Percentiles rank a stretch among this genome's conserved stretches.
Evolutionary conservation across 2,797 vertebrate genomes (phyloP).

Genomic region (Luscinia luscinia): DNA sequence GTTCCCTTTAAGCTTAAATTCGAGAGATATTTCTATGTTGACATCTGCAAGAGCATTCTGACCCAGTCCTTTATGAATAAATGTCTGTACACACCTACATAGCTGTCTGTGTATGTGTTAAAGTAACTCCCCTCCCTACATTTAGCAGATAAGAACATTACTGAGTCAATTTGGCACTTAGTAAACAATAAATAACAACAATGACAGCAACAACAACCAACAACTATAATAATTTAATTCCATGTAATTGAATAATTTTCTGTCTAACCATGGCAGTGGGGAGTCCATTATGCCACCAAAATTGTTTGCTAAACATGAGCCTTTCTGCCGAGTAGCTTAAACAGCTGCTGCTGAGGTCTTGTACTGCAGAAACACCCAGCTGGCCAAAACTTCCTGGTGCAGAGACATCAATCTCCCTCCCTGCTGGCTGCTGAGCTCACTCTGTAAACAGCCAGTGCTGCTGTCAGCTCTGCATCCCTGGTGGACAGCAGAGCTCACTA

Average conservation of each 20-base stretch:
- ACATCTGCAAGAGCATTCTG: neutral
- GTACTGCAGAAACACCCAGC: neutral
- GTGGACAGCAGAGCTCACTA: neutral
- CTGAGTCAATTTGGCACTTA: neutral
- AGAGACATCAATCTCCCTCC: slow-evolving; percentile 45
- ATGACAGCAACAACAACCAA: neutral
- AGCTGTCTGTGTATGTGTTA: neutral
- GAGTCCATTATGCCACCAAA: slow-evolving; percentile 14
- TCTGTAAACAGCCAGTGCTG: neutral
- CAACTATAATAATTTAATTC: slow-evolving; percentile 1
- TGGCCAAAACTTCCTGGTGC: slow-evolving; percentile 49
- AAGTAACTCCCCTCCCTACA: neutral
- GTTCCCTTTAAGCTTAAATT: neutral
- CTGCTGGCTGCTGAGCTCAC: neutral
- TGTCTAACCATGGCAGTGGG: neutral
- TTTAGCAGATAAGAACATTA: neutral
- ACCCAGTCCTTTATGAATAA: neutral
- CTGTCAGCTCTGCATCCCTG: neutral
- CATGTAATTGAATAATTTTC: slow-evolving; percentile 23
- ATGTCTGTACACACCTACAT: neutral
- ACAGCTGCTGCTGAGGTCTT: slow-evolving; percentile 35
- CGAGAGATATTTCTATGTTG: neutral
- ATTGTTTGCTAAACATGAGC: slow-evolving; percentile 30
- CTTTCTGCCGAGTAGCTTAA: neutral
- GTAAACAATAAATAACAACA: slow-evolving; percentile 25